Base-by-base conservation (phyloP, 2,888 invertebrate species). In the Nasonovia ribisnigri region DNA sequence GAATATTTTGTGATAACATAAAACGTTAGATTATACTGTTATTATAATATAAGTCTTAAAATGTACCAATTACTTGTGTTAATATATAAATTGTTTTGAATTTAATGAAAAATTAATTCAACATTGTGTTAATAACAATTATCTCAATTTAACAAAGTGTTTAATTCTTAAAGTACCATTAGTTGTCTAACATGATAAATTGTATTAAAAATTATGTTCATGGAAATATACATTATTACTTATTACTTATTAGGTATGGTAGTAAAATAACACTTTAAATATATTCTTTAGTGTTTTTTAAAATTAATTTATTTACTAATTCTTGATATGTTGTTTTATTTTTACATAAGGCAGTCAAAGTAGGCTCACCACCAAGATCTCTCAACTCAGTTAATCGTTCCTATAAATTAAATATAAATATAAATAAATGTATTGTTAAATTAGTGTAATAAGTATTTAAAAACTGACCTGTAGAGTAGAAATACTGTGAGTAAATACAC, bases 401-500 rank as follows among this genome's bases (percentile, higher is more conserved):
- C 93, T 93, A 36, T 42, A 89, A 89, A 84, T 87, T 26, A 84
- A 84, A 54, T 54, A 87, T 26, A 77, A 77, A 77, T 54, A 77
- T 42, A 29, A 43, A 57, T 43, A 16, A 13, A 54, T 54, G 11
- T 24, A 60, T 86, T 1, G 2, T 67, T 46, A 29, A 67, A 3
- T 43, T n/a, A 92, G 0, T 10, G 24, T 29, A 20, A 51, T 8
- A 77, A 24, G 43, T 77, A 67, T 93, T 93, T 42, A 42, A 90
- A 42, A 90, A 29, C 86, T 60, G 20, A 93, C 93, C 67, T 93
- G 60, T 57, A 93, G 86, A 16, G 93, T 93, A n/a, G 90, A 90
- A 90, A 93, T 90, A 60, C 93, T 93, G n/a, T 93, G 93, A 24
- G 93, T 93, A 26, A 93, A 90, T 48, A 93, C 90, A 84, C 93